Percentiles rank a stretch among this genome's conserved stretches.
These are phyloP conservation scores for Caranx melampygus DNA, from an alignment of 2,113 vertebrate genomes.

Conservation along the genomic window DNA sequence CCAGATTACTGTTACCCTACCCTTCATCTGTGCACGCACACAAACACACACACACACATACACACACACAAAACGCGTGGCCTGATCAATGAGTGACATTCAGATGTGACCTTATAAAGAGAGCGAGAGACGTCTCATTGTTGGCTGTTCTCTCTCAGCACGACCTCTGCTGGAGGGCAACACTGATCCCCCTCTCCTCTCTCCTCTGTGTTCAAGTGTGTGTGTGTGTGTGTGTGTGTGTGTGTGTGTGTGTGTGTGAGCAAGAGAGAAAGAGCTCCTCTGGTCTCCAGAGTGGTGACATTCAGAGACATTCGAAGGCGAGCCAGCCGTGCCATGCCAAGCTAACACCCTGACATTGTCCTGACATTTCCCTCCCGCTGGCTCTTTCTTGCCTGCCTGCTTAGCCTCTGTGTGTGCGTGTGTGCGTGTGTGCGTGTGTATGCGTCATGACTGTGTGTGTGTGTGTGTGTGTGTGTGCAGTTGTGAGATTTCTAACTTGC, in stretches of 20 bases:
- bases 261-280: not conserved
- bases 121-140: constrained; percentile 22
- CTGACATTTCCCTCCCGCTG: constrained; percentile 76
- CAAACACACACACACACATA: not conserved
- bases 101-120: constrained; percentile 67
- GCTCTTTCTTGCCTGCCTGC: constrained; percentile 34
- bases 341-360: constrained; percentile 68
- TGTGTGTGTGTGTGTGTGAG: constrained; percentile 36
- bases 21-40: not conserved
- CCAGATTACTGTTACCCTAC: not conserved
- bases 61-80: not conserved
- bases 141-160: constrained; percentile 16
- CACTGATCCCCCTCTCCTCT: constrained; percentile 13
- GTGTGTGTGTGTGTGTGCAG: constrained; percentile 5
- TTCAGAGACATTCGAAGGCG: constrained; percentile 62
- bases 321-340: constrained; percentile 47
- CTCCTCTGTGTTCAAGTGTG: constrained; percentile 24
- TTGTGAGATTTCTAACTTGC: constrained; percentile 23
- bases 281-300: constrained; percentile 76
- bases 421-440: constrained; percentile 15
- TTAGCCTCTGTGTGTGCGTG: constrained; percentile 14
- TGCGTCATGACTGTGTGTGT: not conserved
- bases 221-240: constrained; percentile 1
- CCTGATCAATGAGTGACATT: constrained; percentile 61
- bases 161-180: constrained; percentile 11